Evolutionary conservation across 2,888 invertebrate genomes (phyloP), one percentile per base, ranked within the genome.

Genomic region (Bruchidius siliquastri): DNA sequence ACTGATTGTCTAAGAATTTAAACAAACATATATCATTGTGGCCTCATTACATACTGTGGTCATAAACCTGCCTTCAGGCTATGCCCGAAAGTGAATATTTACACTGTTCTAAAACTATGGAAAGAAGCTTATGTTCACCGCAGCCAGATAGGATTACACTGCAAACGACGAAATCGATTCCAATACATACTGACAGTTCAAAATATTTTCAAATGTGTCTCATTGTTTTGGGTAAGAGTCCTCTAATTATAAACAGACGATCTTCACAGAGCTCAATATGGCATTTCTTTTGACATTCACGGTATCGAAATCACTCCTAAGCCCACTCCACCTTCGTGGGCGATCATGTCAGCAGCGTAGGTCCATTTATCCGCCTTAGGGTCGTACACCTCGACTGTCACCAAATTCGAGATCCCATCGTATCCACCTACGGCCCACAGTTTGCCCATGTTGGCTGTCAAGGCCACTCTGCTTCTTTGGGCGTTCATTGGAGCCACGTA

Each of bases 251-350:
- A 26, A 49, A 49, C 26, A 26, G 26, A 26, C 26, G 26, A 26
- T 26, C 8, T 26, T 26, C 8, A 26, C 49, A 8, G 49, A 8
- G 3, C 49, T 49, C 49, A 49, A 49, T 49, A 49, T 49, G 49
- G 49, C 49, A 49, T 13, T 13, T 49, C 1, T 8, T 49, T 49
- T 13, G 18, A 49, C 18, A 49, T 22, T 73, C 70, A 79, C 71
- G 80, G 81, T 72, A 82, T 77, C 8, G 86, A 84, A 75, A 96
- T 91, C 4, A 96, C 95, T 0, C 95, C 96, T 22, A 95, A 93
- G n/a, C 95, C 95, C 0, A 96, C 96, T 0, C 96, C 96, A 0
- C 96, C 96, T 84, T 96, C 96, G 84, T 96, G 96, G 0, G 93
- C 94, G 79, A 92, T 91, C 95, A 96, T 95, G 0, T 92, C 88